A percentile compares a stretch with the other conserved stretches of the same genome.
Conservation (phyloP, 1,140 invertebrate genomes). For the Pseudomyrmex dendroicus region DNA sequence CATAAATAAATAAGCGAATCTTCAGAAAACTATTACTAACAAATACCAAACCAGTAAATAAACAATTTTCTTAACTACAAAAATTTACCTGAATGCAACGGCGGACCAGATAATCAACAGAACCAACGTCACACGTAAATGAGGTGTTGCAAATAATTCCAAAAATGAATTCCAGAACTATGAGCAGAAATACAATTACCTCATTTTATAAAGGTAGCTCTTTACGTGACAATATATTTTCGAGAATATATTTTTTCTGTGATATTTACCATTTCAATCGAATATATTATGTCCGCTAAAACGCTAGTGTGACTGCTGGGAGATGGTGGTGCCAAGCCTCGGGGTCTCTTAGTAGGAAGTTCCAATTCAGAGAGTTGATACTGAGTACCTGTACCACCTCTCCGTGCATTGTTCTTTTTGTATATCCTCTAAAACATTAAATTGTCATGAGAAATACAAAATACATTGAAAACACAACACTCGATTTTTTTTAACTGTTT, state of each 20-base stretch:
- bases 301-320: slow-evolving; percentile 83
- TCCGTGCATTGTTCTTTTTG: slow-evolving; percentile 84
- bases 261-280: slow-evolving; percentile 81
- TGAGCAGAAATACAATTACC: slow-evolving; percentile 60
- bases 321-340: slow-evolving; percentile 80
- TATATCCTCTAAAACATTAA: slow-evolving; percentile 84
- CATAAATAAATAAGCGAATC: slow-evolving; percentile 69
- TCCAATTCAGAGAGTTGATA: slow-evolving; percentile 89
- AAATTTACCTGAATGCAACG: slow-evolving; percentile 79
- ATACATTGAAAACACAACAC: neutral
- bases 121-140: slow-evolving; percentile 83
- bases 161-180: slow-evolving; percentile 87
- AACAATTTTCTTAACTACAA: neutral
- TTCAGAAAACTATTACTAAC: slow-evolving; percentile 59
- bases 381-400: slow-evolving; percentile 84
- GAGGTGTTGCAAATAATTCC: slow-evolving; percentile 85
- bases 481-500: slow-evolving; percentile 48
- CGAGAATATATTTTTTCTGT: neutral
- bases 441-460: slow-evolving; percentile 5
- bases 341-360: slow-evolving; percentile 87
- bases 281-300: slow-evolving; percentile 83
- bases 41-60: neutral
- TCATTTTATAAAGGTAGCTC: slow-evolving; percentile 3
- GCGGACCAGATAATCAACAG: slow-evolving; percentile 80
- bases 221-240: neutral